phyloP scores from a whole-genome alignment of 2,797 vertebrate species.

The Clarias laeviceps region DNA sequence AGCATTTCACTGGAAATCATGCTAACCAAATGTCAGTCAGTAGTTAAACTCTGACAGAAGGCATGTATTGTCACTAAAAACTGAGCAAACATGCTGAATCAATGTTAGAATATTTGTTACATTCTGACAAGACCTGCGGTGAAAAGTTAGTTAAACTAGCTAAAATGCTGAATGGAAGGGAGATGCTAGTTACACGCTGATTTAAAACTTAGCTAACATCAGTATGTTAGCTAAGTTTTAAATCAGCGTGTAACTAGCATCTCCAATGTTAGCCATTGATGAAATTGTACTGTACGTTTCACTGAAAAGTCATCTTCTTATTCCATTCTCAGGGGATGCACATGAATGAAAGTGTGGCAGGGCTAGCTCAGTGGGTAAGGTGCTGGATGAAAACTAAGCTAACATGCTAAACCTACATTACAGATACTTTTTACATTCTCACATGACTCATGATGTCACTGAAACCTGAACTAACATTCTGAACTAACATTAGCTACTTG shows the following conservation, averaged over 20 bases:
- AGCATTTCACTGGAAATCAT: neutral
- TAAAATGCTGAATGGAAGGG: neutral
- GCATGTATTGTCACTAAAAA: neutral
- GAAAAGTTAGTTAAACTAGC: neutral
- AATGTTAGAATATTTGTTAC: neutral
- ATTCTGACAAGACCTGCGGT: neutral
- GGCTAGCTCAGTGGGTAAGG: too few species aligned
- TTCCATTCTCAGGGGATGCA: neutral
- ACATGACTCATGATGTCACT: neutral
- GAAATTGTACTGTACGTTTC: too few species aligned
- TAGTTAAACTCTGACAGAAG: neutral
- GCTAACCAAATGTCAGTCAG: neutral
- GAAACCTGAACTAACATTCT: neutral
- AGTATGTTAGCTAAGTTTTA: too few species aligned
- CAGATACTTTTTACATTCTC: neutral
- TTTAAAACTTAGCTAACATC: neutral
- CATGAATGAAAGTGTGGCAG: neutral
- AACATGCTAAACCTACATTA: neutral
- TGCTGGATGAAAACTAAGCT: neutral
- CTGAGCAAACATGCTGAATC: neutral
- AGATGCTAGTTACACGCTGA: neutral
- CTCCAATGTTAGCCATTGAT: neutral
- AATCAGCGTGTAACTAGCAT: too few species aligned
- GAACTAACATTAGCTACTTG: neutral
- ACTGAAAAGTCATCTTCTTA: too few species aligned